phyloP scores from a whole-genome alignment of 2,113 vertebrate genomes.

The Anser brachyrhynchus region DNA sequence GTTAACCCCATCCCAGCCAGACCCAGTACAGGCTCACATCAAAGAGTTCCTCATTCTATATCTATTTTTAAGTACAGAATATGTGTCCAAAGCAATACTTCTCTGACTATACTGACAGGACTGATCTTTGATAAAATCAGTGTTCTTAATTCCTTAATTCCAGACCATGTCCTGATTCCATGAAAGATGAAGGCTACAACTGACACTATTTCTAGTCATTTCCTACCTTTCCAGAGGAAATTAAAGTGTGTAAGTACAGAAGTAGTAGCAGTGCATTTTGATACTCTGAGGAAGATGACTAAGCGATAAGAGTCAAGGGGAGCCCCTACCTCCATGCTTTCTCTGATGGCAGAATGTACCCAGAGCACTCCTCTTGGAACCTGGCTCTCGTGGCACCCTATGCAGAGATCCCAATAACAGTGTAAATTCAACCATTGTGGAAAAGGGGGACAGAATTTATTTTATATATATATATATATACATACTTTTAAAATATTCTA shows the following conservation, averaged over 20 bases:
- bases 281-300: neutral
- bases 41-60: neutral
- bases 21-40: neutral
- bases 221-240: neutral
- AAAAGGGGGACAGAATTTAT: neutral
- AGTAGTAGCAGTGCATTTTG: neutral
- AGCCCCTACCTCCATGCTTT: neutral
- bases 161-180: neutral
- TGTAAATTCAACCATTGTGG: neutral
- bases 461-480: neutral
- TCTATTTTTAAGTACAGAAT: neutral
- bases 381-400: rapidly evolving
- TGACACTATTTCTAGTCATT: neutral
- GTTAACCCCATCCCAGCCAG: no score
- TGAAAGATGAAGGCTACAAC: neutral
- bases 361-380: no score
- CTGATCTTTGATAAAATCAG: neutral
- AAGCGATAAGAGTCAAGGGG: neutral
- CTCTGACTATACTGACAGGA: neutral
- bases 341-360: neutral
- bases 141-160: neutral
- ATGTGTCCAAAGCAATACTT: neutral
- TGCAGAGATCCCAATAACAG: neutral
- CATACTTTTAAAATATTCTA: neutral
- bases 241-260: neutral